These are phyloP conservation scores for Oncorhynchus clarkii DNA, from an alignment of 2,113 vertebrate species.

Conservation along the genomic window DNA sequence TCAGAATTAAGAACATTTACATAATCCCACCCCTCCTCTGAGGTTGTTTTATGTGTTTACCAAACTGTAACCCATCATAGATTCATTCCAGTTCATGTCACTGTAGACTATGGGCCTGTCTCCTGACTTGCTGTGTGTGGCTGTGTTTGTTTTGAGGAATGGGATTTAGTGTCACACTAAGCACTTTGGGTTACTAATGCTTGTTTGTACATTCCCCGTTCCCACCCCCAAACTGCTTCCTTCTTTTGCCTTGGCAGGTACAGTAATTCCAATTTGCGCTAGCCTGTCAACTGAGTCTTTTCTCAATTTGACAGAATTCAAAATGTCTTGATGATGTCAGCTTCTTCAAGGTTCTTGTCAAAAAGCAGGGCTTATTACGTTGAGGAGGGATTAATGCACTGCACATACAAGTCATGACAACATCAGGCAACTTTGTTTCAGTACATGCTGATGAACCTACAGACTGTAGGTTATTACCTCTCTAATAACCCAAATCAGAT, in stretches of 20 bases:
- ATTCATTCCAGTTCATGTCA: conserved; percentile 45
- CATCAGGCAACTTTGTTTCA: conserved; percentile 19
- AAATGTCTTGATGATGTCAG: conserved; percentile 66
- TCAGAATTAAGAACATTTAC: conserved; percentile 55
- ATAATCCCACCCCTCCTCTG: conserved; percentile 39
- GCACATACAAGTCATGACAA: conserved; percentile 55
- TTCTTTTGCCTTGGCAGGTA: conserved; percentile 64
- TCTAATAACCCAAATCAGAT: neutral
- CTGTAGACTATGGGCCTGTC: conserved; percentile 40
- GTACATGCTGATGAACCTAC: neutral
- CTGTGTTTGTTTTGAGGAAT: conserved; percentile 66
- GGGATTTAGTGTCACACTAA: conserved; percentile 70
- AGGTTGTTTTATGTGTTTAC: conserved; percentile 26
- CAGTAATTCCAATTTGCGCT: conserved; percentile 56
- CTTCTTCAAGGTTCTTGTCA: conserved; percentile 44
- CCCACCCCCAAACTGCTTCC: conserved; percentile 44
- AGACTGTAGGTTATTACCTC: neutral
- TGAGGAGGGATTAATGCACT: conserved; percentile 54
- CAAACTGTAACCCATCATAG: neutral
- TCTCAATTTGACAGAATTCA: conserved; percentile 73
- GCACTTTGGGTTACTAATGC: conserved; percentile 55
- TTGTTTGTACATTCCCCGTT: conserved; percentile 64
- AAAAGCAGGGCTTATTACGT: conserved; percentile 18
- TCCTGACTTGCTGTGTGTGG: conserved; percentile 45
- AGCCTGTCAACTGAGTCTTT: conserved; percentile 67